A percentile compares a stretch with the other conserved stretches of the same genome.
Conservation (phyloP, 92 coral and sea anemone species). For the Zoanthus sansibaricus region DNA sequence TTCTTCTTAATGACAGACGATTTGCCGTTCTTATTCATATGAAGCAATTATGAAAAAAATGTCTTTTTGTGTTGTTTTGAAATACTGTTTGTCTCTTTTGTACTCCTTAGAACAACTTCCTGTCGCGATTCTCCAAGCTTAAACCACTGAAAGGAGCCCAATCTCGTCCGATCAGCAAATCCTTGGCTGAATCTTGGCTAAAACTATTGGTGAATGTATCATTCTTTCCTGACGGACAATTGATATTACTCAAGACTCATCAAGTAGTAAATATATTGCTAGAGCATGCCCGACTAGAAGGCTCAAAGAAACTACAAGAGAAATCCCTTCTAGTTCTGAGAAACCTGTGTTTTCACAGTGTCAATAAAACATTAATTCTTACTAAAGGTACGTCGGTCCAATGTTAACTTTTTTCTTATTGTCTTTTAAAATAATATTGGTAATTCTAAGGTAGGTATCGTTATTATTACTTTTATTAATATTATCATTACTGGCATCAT, state of each 20-base stretch:
- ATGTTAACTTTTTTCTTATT: too few relatives aligned
- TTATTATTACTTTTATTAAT: too few relatives aligned
- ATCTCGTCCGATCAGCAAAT: slow-evolving; percentile 71
- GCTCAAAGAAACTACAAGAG: slow-evolving; percentile 68
- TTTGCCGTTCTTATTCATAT: too few relatives aligned
- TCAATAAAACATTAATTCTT: slow-evolving; percentile 86
- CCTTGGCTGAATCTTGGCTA: slow-evolving; percentile 76
- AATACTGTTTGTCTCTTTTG: background rate
- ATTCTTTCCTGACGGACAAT: slow-evolving; percentile 93
- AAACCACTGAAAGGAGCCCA: slow-evolving; percentile 76
- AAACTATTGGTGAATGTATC: slow-evolving; percentile 82
- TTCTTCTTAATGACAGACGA: too few relatives aligned
- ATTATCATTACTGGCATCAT: too few relatives aligned
- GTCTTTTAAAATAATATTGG: too few relatives aligned
- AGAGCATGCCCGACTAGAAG: slow-evolving; percentile 64
- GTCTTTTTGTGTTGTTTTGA: background rate
- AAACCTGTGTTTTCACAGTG: slow-evolving; percentile 91
- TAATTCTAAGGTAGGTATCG: too few relatives aligned
- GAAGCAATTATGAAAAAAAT: background rate
- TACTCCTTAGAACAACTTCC: slow-evolving; percentile 82
- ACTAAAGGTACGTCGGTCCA: slow-evolving; percentile 74
- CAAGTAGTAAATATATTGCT: slow-evolving; percentile 69
- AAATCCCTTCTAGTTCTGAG: slow-evolving; percentile 87
- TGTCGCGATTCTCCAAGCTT: slow-evolving; percentile 82
- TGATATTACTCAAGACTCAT: slow-evolving; percentile 86